These are phyloP conservation scores for Leguminivora glycinivorella DNA, from an alignment of 1,140 invertebrate genomes.

Conservation along the genomic window DNA sequence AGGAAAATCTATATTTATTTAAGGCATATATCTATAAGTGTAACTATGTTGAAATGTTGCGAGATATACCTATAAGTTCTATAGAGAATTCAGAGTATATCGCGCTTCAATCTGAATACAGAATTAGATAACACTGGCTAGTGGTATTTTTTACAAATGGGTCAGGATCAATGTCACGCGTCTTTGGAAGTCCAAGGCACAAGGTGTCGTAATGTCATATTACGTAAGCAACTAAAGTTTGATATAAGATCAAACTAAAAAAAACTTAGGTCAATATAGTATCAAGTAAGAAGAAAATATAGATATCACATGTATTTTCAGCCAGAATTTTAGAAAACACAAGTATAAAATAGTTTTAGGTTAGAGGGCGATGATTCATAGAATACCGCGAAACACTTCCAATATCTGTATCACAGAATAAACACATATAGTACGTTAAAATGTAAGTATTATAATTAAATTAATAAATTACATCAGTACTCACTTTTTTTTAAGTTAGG, in stretches of 20 bases:
- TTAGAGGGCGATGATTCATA: constrained; percentile 10
- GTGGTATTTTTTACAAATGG: constrained; percentile 38
- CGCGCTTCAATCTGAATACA: background rate
- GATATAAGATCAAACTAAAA: background rate
- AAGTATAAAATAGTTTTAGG: background rate
- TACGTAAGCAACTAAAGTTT: constrained; percentile 59
- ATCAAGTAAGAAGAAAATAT: background rate
- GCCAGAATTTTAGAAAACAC: background rate
- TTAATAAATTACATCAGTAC: constrained; percentile 3
- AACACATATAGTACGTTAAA: background rate
- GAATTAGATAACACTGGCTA: constrained; percentile 14
- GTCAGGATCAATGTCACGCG: constrained; percentile 73
- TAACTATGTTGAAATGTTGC: background rate
- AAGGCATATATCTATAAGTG: too few relatives aligned
- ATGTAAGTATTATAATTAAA: background rate
- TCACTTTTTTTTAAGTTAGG: constrained; percentile 25
- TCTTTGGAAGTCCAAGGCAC: constrained; percentile 50
- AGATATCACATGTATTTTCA: background rate
- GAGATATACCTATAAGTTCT: background rate
- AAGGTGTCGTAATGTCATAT: constrained; percentile 63
- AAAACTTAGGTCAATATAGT: background rate
- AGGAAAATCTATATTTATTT: background rate
- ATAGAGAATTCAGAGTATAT: background rate
- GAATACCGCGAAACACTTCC: background rate
- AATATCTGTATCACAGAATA: background rate